phyloP scores from a whole-genome alignment of 2,113 vertebrate species.

The Oceanites oceanicus region DNA sequence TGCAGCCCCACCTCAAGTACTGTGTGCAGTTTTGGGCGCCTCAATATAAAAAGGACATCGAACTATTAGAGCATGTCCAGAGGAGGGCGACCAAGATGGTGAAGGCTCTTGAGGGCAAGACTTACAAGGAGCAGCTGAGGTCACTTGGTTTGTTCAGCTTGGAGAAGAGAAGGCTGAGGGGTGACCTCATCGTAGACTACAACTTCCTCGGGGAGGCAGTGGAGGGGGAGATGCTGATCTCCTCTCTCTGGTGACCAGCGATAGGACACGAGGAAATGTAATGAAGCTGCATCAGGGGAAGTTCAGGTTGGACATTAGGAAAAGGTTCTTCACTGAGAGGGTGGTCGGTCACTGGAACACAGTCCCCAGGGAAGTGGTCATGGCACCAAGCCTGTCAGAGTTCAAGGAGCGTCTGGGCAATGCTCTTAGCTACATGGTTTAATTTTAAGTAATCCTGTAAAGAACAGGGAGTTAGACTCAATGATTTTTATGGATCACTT shows the following conservation, averaged over 20 bases:
- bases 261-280: not conserved
- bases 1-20: rapidly evolving
- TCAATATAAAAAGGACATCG: not conserved
- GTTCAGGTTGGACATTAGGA: not conserved
- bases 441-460: not conserved
- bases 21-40: not conserved
- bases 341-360: not conserved
- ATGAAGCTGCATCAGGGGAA: not conserved
- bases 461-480: not conserved
- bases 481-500: not conserved
- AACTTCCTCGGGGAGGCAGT: not conserved
- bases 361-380: not conserved
- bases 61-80: not conserved
- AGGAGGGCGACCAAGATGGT: not conserved
- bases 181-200: rapidly evolving
- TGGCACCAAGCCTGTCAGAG: not conserved
- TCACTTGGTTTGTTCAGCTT: not conserved
- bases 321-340: not conserved
- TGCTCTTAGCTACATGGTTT: not conserved
- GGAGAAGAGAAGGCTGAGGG: not conserved
- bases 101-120: not conserved
- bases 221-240: not conserved
- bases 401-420: not conserved
- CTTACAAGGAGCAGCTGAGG: not conserved
- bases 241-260: not conserved